Evolutionary conservation across 2,888 invertebrate species (phyloP).

Genomic region (Teleiodes luculella): DNA sequence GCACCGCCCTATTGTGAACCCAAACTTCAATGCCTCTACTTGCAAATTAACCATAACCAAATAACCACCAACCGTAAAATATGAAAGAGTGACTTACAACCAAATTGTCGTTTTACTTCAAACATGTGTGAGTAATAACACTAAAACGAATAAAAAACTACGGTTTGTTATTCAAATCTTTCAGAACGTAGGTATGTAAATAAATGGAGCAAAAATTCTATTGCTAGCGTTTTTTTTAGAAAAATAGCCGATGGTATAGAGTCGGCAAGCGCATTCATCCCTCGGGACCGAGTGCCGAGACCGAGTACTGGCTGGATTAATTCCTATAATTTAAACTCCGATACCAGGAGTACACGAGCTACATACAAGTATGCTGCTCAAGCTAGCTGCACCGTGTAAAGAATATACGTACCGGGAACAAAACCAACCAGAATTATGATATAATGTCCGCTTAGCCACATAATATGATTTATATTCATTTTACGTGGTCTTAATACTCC

Average conservation of each 20-base stretch:
- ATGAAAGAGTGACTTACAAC: neutral
- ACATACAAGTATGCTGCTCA: constrained; percentile 48
- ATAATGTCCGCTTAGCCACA: neutral
- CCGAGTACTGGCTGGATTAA: constrained; percentile 56
- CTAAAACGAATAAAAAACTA: neutral
- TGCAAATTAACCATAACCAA: constrained; percentile 5
- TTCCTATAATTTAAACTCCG: constrained; percentile 68
- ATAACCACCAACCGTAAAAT: constrained; percentile 8
- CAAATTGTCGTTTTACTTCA: neutral
- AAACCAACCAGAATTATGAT: neutral
- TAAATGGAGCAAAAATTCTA: constrained; percentile 15
- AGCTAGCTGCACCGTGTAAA: neutral
- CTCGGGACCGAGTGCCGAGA: constrained; percentile 45
- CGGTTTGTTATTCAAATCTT: constrained; percentile 4
- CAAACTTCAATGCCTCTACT: neutral
- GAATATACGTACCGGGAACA: too few species aligned
- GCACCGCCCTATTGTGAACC: constrained; percentile 29
- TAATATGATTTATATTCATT: neutral
- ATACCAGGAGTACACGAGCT: constrained; percentile 64
- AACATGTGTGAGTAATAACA: constrained; percentile 8
- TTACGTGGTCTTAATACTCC: too few species aligned
- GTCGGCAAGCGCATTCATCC: constrained; percentile 46
- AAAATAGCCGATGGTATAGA: constrained; percentile 37
- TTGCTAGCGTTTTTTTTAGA: constrained; percentile 25
- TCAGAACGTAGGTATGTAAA: neutral